A percentile compares a stretch with the other conserved stretches of the same genome.
phyloP scores from a whole-genome alignment of 2,888 invertebrate species.

The Acronicta alni region DNA sequence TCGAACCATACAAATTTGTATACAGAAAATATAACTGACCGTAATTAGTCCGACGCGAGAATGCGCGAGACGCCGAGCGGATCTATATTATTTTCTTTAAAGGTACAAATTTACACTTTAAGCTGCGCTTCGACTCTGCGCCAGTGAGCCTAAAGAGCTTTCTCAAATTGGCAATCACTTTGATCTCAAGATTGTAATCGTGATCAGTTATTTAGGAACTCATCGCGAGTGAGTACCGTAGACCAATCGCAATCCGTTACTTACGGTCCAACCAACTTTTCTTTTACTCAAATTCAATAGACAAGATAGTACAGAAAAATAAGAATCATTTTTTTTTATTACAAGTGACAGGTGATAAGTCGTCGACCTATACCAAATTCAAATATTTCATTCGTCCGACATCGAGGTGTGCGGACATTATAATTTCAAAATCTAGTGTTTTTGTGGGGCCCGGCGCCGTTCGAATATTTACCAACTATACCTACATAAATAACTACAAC shows the following conservation, averaged over 20 bases:
- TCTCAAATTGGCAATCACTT: conserved; percentile 21
- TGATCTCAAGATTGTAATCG: conserved; percentile 6
- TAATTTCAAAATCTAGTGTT: conserved; percentile 75
- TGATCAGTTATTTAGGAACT: not conserved
- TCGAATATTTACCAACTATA: conserved; percentile 55
- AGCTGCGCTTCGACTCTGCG: too few species aligned
- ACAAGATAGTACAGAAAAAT: conserved; percentile 10
- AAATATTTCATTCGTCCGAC: conserved; percentile 38
- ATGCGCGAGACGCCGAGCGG: too few species aligned
- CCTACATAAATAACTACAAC: conserved; percentile 33
- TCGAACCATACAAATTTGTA: too few species aligned
- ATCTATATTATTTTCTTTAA: too few species aligned
- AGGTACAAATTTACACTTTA: too few species aligned
- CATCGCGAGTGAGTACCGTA: conserved; percentile 26
- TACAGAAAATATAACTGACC: too few species aligned
- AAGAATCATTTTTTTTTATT: conserved; percentile 7
- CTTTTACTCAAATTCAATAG: conserved; percentile 30
- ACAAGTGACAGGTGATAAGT: conserved; percentile 31
- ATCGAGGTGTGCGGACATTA: conserved; percentile 57
- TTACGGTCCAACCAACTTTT: conserved; percentile 28
- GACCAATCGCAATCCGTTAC: conserved; percentile 25
- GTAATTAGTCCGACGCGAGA: too few species aligned
- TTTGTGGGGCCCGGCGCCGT: conserved; percentile 63
- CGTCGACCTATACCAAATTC: conserved; percentile 55
- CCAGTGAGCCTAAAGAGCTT: too few species aligned